Conservation (phyloP, 2,113 vertebrate species). For the Tyrannus savana region DNA sequence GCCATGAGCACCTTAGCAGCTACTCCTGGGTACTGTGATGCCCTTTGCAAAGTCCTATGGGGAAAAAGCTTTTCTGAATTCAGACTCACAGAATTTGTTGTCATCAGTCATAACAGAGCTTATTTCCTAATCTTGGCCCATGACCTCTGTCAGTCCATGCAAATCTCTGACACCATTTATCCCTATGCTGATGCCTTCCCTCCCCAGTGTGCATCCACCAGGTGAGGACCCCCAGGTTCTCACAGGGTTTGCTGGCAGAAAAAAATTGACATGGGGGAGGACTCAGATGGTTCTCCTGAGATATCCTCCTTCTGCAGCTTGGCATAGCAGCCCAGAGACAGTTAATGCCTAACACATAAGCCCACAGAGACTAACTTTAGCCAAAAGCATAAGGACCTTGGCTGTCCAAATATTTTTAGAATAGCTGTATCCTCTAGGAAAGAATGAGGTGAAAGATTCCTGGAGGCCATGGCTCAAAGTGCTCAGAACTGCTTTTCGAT, state of each 20-base stretch:
- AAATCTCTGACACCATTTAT: background rate
- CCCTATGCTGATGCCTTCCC: background rate
- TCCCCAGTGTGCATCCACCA: background rate
- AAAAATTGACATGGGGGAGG: background rate
- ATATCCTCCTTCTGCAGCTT: background rate
- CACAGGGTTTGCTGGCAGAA: background rate
- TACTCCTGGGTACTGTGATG: background rate
- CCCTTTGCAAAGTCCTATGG: background rate
- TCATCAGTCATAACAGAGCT: background rate
- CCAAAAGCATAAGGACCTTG: background rate
- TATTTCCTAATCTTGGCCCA: background rate
- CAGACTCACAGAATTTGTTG: background rate
- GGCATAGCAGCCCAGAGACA: background rate
- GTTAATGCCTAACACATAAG: conserved; percentile 6
- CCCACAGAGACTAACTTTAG: conserved; percentile 25
- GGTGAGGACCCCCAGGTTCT: background rate
- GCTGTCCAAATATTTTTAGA: background rate
- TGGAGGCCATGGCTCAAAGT: background rate
- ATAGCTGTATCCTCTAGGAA: background rate
- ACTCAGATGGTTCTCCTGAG: background rate
- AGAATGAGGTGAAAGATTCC: background rate
- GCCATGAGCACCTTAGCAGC: background rate
- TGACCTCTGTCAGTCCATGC: background rate
- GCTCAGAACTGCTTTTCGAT: background rate
- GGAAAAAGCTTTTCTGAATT: background rate